Evolutionary conservation across 2,113 vertebrate species (phyloP).

Genomic region (Microtus montanus): DNA sequence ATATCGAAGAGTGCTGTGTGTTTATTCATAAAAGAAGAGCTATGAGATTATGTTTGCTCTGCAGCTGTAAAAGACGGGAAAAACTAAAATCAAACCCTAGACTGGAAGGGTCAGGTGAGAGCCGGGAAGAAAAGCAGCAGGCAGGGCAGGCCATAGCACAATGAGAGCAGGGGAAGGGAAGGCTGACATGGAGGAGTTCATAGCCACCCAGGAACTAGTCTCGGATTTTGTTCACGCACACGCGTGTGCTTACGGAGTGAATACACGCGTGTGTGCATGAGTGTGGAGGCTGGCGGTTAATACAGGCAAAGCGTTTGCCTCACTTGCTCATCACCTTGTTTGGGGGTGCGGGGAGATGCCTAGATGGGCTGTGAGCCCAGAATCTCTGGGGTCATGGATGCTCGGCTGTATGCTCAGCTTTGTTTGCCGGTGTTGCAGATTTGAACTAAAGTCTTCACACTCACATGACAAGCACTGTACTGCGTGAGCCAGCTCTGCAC

Average conservation of each 20-base stretch:
- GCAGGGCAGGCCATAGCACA: fast-evolving
- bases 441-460: neutral
- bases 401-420: neutral
- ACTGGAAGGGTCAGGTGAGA: neutral
- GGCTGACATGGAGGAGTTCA: too few relatives aligned
- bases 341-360: too few relatives aligned
- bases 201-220: neutral
- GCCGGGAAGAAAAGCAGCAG: neutral
- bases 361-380: too few relatives aligned
- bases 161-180: neutral
- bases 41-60: neutral
- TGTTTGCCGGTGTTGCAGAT: neutral
- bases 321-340: neutral
- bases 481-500: neutral
- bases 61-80: neutral
- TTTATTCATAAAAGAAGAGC: neutral
- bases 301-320: too few relatives aligned
- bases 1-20: neutral
- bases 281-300: neutral
- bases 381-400: too few relatives aligned
- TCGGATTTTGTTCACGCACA: neutral
- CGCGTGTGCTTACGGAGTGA: neutral
- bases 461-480: neutral
- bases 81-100: neutral
- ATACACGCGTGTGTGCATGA: too few relatives aligned